A percentile compares a stretch with the other conserved stretches of the same genome.
Evolutionary conservation across 2,888 invertebrate species (phyloP).

Genomic region (Cataglyphis altisquamis): DNA sequence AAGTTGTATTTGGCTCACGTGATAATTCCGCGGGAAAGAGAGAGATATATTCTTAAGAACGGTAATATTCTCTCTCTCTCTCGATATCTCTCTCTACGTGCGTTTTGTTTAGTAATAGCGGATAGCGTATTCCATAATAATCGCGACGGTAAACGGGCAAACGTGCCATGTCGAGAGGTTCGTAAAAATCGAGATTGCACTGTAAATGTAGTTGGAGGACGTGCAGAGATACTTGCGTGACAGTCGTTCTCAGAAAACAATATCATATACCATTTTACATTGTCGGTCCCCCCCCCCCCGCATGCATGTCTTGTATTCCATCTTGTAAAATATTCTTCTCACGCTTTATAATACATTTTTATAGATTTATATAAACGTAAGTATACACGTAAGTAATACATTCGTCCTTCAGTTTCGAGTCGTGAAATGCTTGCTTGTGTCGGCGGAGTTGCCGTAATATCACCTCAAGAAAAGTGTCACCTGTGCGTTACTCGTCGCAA

Average conservation of each 20-base stretch:
- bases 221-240: conserved; percentile 10
- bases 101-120: conserved; percentile 42
- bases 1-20: not conserved
- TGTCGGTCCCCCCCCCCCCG: not conserved
- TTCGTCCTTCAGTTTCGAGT: conserved; percentile 19
- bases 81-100: conserved; percentile 1
- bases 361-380: not conserved
- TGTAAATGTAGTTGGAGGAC: conserved; percentile 33
- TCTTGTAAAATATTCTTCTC: not conserved
- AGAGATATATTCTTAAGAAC: not conserved
- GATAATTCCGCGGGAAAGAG: conserved; percentile 3
- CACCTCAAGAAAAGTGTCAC: conserved; percentile 11
- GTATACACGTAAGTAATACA: not conserved
- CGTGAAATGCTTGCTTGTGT: not conserved
- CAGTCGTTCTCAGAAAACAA: conserved; percentile 13
- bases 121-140: conserved; percentile 45
- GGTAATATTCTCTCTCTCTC: conserved; percentile 10
- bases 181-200: conserved; percentile 46
- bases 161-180: conserved; percentile 44
- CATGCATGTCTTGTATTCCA: not conserved
- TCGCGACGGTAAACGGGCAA: conserved; percentile 42
- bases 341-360: not conserved
- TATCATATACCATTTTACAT: not conserved
- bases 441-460: conserved; percentile 23
- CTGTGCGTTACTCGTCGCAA: not conserved